Percentiles rank a stretch among this genome's conserved stretches.
Evolutionary conservation across 2,113 vertebrate genomes (phyloP).

Genomic region (Parotia lawesii): DNA sequence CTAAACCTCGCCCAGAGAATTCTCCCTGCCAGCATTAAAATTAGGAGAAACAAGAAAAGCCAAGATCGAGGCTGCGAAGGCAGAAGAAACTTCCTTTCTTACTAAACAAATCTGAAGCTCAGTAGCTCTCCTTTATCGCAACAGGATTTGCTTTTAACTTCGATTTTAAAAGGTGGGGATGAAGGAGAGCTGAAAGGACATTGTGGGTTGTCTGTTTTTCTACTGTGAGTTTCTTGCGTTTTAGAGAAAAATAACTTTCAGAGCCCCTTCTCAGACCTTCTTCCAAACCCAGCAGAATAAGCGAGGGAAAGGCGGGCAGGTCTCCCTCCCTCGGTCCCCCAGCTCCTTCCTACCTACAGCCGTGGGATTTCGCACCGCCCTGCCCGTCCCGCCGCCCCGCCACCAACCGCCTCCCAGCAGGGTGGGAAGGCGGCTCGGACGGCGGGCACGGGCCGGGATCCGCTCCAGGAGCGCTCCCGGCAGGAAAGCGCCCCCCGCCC

Average conservation of each 20-base stretch:
- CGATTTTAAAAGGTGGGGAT: not conserved
- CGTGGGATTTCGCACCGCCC: not conserved
- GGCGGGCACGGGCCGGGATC: rapidly evolving
- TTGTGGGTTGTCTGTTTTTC: not conserved
- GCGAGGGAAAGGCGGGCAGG: not conserved
- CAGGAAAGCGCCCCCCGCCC: no score
- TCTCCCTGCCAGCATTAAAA: not conserved
- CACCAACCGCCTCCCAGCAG: not conserved
- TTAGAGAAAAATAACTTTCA: not conserved
- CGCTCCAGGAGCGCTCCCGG: not conserved
- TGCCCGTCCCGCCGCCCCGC: not conserved
- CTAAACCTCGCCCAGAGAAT: rapidly evolving
- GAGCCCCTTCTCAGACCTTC: not conserved
- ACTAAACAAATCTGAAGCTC: not conserved
- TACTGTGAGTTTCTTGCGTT: not conserved
- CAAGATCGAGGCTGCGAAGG: not conserved
- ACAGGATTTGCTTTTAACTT: not conserved
- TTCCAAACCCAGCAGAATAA: not conserved
- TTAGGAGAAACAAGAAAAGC: not conserved
- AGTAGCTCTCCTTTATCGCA: not conserved
- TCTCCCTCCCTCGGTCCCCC: not conserved
- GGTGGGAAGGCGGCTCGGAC: rapidly evolving
- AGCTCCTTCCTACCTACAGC: not conserved
- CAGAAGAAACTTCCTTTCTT: not conserved
- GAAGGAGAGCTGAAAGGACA: not conserved